Conservation (phyloP, 2,797 vertebrate species). For the Acipenser oxyrinchus region DNA sequence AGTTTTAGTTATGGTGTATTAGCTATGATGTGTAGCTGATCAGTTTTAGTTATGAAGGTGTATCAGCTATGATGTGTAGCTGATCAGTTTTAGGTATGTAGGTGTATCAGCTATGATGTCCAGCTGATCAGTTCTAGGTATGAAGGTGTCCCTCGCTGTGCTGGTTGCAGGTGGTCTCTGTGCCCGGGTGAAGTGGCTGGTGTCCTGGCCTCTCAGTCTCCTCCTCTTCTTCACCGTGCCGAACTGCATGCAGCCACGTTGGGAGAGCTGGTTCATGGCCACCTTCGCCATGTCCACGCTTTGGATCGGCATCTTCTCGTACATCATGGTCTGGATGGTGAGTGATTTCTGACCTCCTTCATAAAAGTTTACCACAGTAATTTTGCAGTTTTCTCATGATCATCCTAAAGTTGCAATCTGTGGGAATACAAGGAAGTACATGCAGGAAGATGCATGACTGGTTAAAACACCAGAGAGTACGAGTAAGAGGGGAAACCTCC, state of each 20-base stretch:
- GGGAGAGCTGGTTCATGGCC: conserved; percentile 72
- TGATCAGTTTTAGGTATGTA: background rate
- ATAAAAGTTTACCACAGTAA: background rate
- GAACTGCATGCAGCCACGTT: conserved; percentile 61
- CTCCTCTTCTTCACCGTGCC: conserved; percentile 68
- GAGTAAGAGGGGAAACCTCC: too few species aligned
- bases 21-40: background rate
- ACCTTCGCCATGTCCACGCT: conserved; percentile 63
- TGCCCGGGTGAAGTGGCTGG: conserved; percentile 57
- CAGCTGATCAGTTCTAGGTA: too few species aligned
- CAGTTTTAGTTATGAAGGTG: background rate
- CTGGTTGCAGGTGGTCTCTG: conserved; percentile 39
- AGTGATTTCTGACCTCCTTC: conserved; percentile 21
- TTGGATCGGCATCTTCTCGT: conserved; percentile 72
- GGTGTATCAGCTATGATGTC: background rate
- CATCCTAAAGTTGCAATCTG: background rate
- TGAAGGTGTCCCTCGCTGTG: background rate
- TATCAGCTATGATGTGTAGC: background rate
- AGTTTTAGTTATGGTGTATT: background rate
- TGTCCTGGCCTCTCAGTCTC: conserved; percentile 63
- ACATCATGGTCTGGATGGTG: conserved; percentile 78
- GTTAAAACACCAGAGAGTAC: too few species aligned
- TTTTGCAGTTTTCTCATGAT: background rate
- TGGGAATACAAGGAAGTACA: too few species aligned
- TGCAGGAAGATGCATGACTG: too few species aligned